Evolutionary conservation across 1,140 invertebrate genomes (phyloP), one percentile per base, ranked within the genome.

Genomic region (Delia radicum): DNA sequence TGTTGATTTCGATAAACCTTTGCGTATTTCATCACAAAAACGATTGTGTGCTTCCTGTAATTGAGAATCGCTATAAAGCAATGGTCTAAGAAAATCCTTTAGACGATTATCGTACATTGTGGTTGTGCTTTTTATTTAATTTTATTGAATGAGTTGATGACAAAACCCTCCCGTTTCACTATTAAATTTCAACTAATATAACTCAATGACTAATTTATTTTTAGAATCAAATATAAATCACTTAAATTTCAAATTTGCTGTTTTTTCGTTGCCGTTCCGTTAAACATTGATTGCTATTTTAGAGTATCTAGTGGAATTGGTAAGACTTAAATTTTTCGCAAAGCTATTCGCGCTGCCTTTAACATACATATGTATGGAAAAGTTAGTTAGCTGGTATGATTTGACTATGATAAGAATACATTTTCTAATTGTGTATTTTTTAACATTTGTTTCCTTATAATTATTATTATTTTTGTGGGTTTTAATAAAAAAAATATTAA

Each of bases 31-130:
- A 5, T 91, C 87, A 69, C 91, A 87, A 76, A 99, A 90, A 67
- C 91, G 89, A 75, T 89, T 88, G 91, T 94, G 95, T 31, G 98
- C 90, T 83, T 94, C 90, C 75, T 89, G 88, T 31, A 96, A 89
- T 80, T 94, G 91, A 75, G 95, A 94, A 82, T 97, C 91, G 37
- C 91, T 91, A 15, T 98, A 88, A 61, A 95, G 90, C 77, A 98
- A 89, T 71, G 95, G 90, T 81, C 83, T 81, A 79, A 85, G 82
- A 77, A 87, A 86, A 75, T 85, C 80, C 46, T 79, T 80, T 74
- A 85, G 69, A 33, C 79, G 80, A 73, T 77, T 78, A 74, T 85
- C 82, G 72, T 85, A 74, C 81, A 83, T 84, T 78, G 77, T 78
- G 3, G 12, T 26, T 26, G 21, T 62, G 10, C 18, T 29, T 29